These are phyloP conservation scores for Drosophila macrothrix DNA, from an alignment of 2,888 invertebrate species.

Conservation along the genomic window DNA sequence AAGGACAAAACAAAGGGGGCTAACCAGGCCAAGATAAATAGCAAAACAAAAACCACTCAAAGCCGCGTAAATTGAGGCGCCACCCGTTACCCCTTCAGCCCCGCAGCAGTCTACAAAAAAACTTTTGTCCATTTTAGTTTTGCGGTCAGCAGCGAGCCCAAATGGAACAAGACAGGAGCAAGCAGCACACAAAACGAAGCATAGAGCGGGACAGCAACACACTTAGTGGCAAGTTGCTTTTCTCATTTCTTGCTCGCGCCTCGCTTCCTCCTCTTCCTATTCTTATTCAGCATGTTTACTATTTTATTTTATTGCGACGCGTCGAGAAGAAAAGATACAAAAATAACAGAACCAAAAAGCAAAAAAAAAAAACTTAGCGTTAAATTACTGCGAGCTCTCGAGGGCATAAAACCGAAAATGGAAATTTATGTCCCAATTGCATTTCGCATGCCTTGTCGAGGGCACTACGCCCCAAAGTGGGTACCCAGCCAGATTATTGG, in stretches of 20 bases:
- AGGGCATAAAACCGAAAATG: slow-evolving; percentile 79
- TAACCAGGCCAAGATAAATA: slow-evolving; percentile 75
- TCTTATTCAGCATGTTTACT: slow-evolving; percentile 69
- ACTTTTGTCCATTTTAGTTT: slow-evolving; percentile 56
- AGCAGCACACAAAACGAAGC: slow-evolving; percentile 1
- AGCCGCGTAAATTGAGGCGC: slow-evolving; percentile 72
- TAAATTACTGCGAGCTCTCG: slow-evolving; percentile 77
- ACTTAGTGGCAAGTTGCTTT: slow-evolving; percentile 64
- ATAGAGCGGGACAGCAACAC: slow-evolving; percentile 39
- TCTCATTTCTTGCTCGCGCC: slow-evolving; percentile 59
- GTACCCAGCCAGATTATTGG: slow-evolving; percentile 66
- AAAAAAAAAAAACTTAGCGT: slow-evolving; percentile 69
- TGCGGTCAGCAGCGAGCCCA: slow-evolving; percentile 50
- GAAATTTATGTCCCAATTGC: slow-evolving; percentile 81
- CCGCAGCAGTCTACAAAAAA: slow-evolving; percentile 4
- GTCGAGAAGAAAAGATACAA: slow-evolving; percentile 31
- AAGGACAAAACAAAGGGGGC: slow-evolving; percentile 25
- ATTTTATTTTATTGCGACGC: slow-evolving; percentile 76
- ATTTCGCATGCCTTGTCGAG: slow-evolving; percentile 42
- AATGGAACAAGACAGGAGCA: slow-evolving; percentile 10
- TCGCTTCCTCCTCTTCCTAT: slow-evolving; percentile 28
- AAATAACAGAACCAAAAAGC: slow-evolving; percentile 21
- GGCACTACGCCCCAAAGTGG: slow-evolving; percentile 21
- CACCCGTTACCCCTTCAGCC: slow-evolving; percentile 10
- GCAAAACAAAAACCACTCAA: slow-evolving; percentile 79